These are phyloP conservation scores for Hippocampus mohnikei DNA, from an alignment of 2,113 vertebrate species.

Conservation along the genomic window DNA sequence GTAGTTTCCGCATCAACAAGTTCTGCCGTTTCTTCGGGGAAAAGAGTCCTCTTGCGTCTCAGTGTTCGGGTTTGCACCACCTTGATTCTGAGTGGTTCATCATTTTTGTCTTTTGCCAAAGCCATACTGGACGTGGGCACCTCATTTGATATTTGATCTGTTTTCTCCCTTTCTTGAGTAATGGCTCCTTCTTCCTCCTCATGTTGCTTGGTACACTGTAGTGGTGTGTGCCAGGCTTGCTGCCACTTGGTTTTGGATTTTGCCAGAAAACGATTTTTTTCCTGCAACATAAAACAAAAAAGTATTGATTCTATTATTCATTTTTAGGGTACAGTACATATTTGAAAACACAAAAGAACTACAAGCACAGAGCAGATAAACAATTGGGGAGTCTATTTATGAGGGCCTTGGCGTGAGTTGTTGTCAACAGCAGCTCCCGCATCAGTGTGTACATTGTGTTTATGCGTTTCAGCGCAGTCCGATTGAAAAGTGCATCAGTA, in stretches of 20 bases:
- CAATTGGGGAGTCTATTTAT: too few relatives aligned
- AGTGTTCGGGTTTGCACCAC: not conserved
- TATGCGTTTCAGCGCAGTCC: too few relatives aligned
- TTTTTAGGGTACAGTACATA: too few relatives aligned
- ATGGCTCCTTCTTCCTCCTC: not conserved
- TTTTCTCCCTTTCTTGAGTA: not conserved
- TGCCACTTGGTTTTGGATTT: constrained; percentile 17
- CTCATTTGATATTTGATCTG: not conserved
- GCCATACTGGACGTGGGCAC: not conserved
- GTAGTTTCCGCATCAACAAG: too few relatives aligned
- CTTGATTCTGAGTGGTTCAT: not conserved
- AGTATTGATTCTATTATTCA: not conserved
- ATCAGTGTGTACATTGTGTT: too few relatives aligned
- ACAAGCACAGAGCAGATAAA: too few relatives aligned
- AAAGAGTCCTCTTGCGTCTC: not conserved
- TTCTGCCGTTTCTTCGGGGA: not conserved
- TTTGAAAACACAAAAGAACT: too few relatives aligned
- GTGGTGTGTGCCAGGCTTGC: constrained; percentile 9
- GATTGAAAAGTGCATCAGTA: too few relatives aligned
- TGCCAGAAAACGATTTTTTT: constrained; percentile 28
- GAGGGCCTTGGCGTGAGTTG: too few relatives aligned
- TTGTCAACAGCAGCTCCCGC: too few relatives aligned
- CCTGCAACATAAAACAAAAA: constrained; percentile 28
- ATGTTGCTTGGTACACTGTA: not conserved
- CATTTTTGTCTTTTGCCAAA: not conserved